Percentiles rank a stretch among this genome's conserved stretches.
phyloP scores from a whole-genome alignment of 2,797 vertebrate species.

The Cossypha caffra region DNA sequence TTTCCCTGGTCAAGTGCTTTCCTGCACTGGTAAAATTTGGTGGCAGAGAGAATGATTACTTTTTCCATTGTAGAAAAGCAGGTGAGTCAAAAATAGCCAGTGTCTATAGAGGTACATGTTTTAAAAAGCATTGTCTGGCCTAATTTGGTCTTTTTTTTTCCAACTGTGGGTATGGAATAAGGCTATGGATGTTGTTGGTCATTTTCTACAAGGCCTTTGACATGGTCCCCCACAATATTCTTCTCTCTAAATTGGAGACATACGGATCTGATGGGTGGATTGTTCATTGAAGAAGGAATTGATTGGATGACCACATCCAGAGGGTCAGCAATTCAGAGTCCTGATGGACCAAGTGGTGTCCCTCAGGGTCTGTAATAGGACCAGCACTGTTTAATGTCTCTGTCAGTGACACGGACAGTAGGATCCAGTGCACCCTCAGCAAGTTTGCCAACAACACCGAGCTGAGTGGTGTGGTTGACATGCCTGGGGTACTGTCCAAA shows the following conservation, averaged over 20 bases:
- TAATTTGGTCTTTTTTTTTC: neutral
- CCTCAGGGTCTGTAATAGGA: accelerated
- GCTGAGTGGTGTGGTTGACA: neutral
- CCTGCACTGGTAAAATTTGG: neutral
- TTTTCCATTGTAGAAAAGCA: neutral
- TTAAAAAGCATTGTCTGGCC: neutral
- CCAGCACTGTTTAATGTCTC: neutral
- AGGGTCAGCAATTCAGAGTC: neutral
- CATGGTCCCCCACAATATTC: neutral
- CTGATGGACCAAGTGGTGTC: neutral
- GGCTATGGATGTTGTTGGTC: accelerated
- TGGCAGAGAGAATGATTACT: neutral
- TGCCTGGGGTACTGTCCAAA: neutral
- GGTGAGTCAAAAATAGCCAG: neutral
- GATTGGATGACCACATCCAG: neutral
- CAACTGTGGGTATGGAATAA: neutral
- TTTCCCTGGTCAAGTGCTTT: neutral
- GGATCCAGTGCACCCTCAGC: accelerated
- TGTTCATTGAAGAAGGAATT: neutral
- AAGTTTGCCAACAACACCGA: neutral
- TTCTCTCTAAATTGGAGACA: neutral
- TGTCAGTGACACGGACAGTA: neutral
- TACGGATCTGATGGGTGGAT: neutral
- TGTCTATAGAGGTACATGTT: neutral
- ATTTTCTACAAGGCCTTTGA: neutral